Conservation (phyloP, 2,113 vertebrate genomes). For the Sardina pilchardus region DNA sequence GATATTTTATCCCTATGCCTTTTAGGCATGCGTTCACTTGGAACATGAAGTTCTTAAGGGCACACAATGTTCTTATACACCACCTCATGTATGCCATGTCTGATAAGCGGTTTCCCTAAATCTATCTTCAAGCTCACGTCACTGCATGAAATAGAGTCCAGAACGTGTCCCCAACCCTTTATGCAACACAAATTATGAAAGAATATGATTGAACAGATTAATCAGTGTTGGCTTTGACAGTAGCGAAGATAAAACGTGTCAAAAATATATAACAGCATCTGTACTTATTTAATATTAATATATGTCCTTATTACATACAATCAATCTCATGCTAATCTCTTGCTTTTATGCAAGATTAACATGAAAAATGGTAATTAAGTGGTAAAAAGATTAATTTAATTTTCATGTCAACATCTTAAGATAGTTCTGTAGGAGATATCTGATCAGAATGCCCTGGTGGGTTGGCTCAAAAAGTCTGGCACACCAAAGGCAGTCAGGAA, state of each 20-base stretch:
- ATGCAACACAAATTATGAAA: no score
- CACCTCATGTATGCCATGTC: no score
- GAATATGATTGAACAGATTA: no score
- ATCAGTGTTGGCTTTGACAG: background rate
- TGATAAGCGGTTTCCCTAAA: no score
- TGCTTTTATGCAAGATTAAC: background rate
- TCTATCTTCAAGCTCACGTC: no score
- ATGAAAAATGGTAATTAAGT: background rate
- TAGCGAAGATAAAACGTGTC: background rate
- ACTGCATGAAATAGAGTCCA: no score
- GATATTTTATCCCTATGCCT: no score
- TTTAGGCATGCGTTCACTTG: no score
- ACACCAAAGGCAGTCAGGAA: slow-evolving; percentile 32
- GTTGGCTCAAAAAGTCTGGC: slow-evolving; percentile 29
- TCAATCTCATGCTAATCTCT: background rate
- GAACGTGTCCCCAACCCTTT: no score
- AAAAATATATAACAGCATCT: background rate
- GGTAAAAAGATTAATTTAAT: background rate
- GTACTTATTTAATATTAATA: background rate
- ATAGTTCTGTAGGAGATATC: slow-evolving; percentile 21
- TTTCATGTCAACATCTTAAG: background rate
- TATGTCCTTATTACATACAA: background rate
- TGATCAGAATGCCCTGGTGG: slow-evolving; percentile 28
- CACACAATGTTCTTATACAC: no score
- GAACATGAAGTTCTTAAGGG: no score